Evolutionary conservation across 2,113 vertebrate genomes (phyloP).

Genomic region (Notothenia rossii): DNA sequence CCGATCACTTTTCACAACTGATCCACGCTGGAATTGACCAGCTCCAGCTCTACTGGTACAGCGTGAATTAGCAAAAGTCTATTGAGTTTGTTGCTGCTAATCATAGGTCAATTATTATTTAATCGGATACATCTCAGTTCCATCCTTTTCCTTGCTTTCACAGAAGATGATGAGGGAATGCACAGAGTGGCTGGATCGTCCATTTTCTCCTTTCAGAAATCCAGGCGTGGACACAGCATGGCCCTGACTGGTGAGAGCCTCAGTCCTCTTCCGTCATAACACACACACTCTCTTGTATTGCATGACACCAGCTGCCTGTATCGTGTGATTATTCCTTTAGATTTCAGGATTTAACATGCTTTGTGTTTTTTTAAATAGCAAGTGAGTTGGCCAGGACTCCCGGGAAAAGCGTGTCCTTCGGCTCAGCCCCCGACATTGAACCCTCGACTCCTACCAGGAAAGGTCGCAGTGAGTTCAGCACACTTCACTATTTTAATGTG

Average conservation of each 20-base stretch:
- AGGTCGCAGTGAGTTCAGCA: conserved; percentile 85
- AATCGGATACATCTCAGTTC: neutral
- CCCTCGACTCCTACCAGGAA: conserved; percentile 76
- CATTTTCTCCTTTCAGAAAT: conserved; percentile 92
- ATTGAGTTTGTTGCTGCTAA: neutral
- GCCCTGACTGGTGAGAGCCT: conserved; percentile 88
- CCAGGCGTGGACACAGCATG: conserved; percentile 89
- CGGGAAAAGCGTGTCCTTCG: conserved; percentile 78
- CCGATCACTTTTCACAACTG: neutral
- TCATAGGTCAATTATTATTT: neutral
- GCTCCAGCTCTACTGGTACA: too few species aligned
- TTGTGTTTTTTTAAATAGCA: conserved; percentile 75
- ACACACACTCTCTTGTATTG: neutral
- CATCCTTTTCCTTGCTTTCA: neutral
- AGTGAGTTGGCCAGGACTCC: conserved; percentile 90
- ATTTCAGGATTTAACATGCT: neutral
- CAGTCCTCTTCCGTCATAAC: neutral
- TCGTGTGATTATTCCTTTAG: neutral
- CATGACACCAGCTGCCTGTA: neutral
- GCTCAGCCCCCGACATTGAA: conserved; percentile 62
- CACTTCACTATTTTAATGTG: too few species aligned
- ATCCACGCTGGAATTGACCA: neutral
- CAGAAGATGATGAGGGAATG: conserved; percentile 73
- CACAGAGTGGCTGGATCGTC: conserved; percentile 82
- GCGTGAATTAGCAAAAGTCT: too few species aligned